phyloP scores from a whole-genome alignment of 2,888 invertebrate genomes.

The Leptopilina syphax region DNA sequence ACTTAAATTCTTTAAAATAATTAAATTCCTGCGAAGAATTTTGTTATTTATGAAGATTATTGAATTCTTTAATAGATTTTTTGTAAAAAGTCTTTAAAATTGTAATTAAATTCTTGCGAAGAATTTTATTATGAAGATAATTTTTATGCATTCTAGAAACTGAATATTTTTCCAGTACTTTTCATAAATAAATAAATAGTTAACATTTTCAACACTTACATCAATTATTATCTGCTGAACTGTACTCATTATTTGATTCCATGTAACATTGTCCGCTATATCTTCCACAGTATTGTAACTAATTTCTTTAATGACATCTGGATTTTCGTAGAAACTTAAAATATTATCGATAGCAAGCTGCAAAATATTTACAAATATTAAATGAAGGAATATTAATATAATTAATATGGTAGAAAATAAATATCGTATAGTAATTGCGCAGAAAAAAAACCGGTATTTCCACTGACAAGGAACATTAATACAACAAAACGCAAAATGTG shows the following conservation, averaged over 20 bases:
- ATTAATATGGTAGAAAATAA: not conserved
- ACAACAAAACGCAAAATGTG: too few relatives aligned
- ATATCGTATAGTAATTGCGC: not conserved
- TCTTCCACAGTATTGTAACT: slow-evolving; percentile 55
- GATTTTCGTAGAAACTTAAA: slow-evolving; percentile 60
- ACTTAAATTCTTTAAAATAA: too few relatives aligned
- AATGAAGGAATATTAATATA: not conserved
- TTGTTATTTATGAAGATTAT: too few relatives aligned
- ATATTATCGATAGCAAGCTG: slow-evolving; percentile 63
- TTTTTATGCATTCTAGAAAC: too few relatives aligned
- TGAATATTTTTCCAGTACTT: too few relatives aligned
- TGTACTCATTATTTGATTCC: slow-evolving; percentile 69
- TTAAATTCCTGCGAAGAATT: too few relatives aligned
- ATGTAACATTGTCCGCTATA: slow-evolving; percentile 40
- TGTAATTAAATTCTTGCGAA: not conserved
- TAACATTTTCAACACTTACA: not conserved
- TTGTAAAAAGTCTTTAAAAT: too few relatives aligned
- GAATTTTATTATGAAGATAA: too few relatives aligned
- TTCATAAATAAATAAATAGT: not conserved
- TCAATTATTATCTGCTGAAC: slow-evolving; percentile 49
- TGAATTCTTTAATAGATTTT: too few relatives aligned
- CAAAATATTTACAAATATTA: slow-evolving; percentile 39
- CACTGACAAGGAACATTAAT: too few relatives aligned
- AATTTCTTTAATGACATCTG: slow-evolving; percentile 60
- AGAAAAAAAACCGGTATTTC: not conserved